A percentile compares a stretch with the other conserved stretches of the same genome.
Conservation (phyloP, 2,888 invertebrate genomes). For the Altica lythri region DNA sequence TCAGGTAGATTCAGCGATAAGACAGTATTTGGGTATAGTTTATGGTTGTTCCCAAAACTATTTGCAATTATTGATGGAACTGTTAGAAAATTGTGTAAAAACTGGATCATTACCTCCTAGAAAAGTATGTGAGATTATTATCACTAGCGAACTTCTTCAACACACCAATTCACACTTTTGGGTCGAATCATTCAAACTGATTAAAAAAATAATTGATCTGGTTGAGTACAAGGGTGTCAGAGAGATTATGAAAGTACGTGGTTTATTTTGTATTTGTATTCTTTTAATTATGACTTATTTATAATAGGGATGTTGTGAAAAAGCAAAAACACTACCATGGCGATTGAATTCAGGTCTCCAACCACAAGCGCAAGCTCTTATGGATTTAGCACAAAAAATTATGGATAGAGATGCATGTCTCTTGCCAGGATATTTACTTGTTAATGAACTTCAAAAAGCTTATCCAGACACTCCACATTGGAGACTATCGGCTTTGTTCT, state of each 20-base stretch:
- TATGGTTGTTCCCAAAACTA: constrained; percentile 74
- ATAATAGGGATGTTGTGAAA: constrained; percentile 79
- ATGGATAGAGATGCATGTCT: constrained; percentile 91
- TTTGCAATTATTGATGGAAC: constrained; percentile 73
- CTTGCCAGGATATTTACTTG: constrained; percentile 92
- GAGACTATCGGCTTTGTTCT: constrained; percentile 85
- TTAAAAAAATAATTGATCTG: constrained; percentile 83
- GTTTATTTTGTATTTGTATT: not conserved
- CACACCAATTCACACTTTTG: constrained; percentile 85
- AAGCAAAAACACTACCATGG: constrained; percentile 80
- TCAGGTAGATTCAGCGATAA: constrained; percentile 74
- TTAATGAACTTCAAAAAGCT: constrained; percentile 92
- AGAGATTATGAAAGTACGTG: constrained; percentile 83
- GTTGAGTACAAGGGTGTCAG: constrained; percentile 96
- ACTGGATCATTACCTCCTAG: constrained; percentile 72
- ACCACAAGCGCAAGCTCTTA: constrained; percentile 80
- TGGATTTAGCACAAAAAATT: constrained; percentile 83
- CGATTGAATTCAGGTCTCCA: constrained; percentile 78
- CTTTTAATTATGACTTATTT: too few species aligned
- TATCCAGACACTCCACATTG: constrained; percentile 91
- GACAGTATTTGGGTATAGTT: constrained; percentile 74
- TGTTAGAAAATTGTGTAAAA: constrained; percentile 76
- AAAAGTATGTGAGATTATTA: constrained; percentile 83
- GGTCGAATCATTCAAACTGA: constrained; percentile 84
- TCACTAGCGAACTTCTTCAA: constrained; percentile 81